A percentile compares a stretch with the other conserved stretches of the same genome.
Evolutionary conservation across 2,113 vertebrate species (phyloP).

Genomic region (Chlorodrepanis virens): DNA sequence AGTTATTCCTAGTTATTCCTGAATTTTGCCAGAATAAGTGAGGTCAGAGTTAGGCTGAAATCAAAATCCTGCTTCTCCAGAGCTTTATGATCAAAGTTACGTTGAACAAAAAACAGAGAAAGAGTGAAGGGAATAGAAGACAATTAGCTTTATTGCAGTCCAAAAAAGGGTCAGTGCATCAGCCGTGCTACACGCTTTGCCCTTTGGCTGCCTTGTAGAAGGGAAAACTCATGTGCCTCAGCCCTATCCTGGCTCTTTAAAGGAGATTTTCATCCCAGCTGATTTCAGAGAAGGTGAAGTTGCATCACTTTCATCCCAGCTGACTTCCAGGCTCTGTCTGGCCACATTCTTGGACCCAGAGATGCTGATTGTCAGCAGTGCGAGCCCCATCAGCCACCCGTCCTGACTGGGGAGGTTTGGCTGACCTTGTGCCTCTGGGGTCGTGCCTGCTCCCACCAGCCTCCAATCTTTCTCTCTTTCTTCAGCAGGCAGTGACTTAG

Average conservation of each 20-base stretch:
- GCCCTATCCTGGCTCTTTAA: background rate
- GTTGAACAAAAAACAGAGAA: background rate
- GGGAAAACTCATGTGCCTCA: background rate
- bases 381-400: accelerated
- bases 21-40: background rate
- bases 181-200: background rate
- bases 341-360: accelerated
- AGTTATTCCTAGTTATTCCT: background rate
- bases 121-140: background rate
- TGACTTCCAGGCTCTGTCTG: background rate
- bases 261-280: background rate
- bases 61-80: background rate
- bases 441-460: accelerated
- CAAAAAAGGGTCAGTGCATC: background rate
- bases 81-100: background rate
- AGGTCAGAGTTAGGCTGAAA: background rate
- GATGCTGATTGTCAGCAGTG: background rate
- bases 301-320: background rate
- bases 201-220: background rate
- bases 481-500: background rate
- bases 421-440: background rate
- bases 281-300: background rate
- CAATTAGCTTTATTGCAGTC: background rate
- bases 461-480: background rate
- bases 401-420: background rate